A percentile compares a stretch with the other conserved stretches of the same genome.
These are phyloP conservation scores for Cyphomyrmex costatus DNA, from an alignment of 1,140 invertebrate species.

Conservation along the genomic window DNA sequence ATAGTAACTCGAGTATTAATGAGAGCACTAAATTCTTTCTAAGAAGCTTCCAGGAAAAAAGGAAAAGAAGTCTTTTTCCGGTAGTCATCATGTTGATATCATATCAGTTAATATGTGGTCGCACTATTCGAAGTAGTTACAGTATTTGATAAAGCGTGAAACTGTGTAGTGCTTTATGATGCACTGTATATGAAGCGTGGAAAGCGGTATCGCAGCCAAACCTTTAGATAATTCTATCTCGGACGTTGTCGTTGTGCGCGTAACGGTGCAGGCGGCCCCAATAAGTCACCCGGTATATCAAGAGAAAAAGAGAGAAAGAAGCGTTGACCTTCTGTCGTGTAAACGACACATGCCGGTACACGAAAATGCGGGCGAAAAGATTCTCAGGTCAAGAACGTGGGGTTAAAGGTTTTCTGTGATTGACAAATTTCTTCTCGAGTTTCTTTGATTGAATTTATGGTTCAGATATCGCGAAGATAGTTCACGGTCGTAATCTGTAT, in stretches of 20 bases:
- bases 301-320: slow-evolving; percentile 24
- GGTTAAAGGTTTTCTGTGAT: slow-evolving; percentile 16
- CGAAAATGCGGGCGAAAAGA: slow-evolving; percentile 57
- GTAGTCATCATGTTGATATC: not conserved
- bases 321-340: slow-evolving; percentile 28
- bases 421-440: slow-evolving; percentile 16
- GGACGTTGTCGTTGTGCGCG: slow-evolving; percentile 33
- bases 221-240: slow-evolving; percentile 48
- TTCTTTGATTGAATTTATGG: not conserved
- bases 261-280: slow-evolving; percentile 34
- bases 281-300: slow-evolving; percentile 39
- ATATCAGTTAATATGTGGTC: too few relatives aligned
- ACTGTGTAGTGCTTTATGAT: too few relatives aligned
- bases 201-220: not conserved
- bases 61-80: not conserved
- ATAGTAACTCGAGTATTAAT: not conserved
- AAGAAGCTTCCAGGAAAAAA: not conserved
- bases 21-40: not conserved
- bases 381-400: slow-evolving; percentile 51
- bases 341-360: slow-evolving; percentile 13
- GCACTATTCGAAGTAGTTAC: not conserved
- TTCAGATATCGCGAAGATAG: not conserved
- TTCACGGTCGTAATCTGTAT: not conserved
- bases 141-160: not conserved
- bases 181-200: not conserved